A percentile compares a stretch with the other conserved stretches of the same genome.
Conservation (phyloP, 2,888 invertebrate genomes). For the Ophraella communa region DNA sequence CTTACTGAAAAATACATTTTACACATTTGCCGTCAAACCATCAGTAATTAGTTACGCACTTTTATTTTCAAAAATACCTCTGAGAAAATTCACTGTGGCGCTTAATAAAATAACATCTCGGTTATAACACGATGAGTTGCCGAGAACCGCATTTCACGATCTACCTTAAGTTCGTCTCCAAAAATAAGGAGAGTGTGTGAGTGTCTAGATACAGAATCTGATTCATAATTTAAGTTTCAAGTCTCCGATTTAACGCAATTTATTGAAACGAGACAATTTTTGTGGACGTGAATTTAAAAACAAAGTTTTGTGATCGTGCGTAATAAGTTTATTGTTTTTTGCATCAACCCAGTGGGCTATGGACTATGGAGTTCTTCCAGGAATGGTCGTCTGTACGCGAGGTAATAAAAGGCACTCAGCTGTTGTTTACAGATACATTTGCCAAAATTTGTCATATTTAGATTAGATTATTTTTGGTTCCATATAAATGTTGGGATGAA, state of each 20-base stretch:
- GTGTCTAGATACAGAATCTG: slow-evolving; percentile 13
- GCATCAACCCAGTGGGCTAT: slow-evolving; percentile 45
- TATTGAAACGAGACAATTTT: not conserved
- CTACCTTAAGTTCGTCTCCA: slow-evolving; percentile 53
- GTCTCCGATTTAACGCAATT: not conserved
- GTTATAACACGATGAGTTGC: slow-evolving; percentile 24
- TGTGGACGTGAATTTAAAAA: not conserved
- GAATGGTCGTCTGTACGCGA: slow-evolving; percentile 53
- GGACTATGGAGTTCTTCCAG: slow-evolving; percentile 61
- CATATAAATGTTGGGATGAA: not conserved
- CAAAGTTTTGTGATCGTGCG: slow-evolving; percentile 22
- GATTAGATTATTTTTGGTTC: not conserved
- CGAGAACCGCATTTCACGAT: slow-evolving; percentile 27
- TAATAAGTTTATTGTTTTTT: slow-evolving; percentile 20
- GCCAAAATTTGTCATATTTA: slow-evolving; percentile 8
- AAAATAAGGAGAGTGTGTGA: slow-evolving; percentile 47
- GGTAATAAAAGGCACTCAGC: slow-evolving; percentile 16
- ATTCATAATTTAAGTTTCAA: slow-evolving; percentile 20
- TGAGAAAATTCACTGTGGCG: slow-evolving; percentile 6
- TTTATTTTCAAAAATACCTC: slow-evolving; percentile 17
- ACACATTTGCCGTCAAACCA: not conserved
- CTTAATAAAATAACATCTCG: slow-evolving; percentile 12
- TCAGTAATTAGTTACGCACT: slow-evolving; percentile 3
- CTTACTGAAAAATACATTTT: too few relatives aligned
- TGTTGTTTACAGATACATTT: slow-evolving; percentile 25